Base-by-base conservation (phyloP, 92 coral and sea anemone species). In the Porites cylindrica region DNA sequence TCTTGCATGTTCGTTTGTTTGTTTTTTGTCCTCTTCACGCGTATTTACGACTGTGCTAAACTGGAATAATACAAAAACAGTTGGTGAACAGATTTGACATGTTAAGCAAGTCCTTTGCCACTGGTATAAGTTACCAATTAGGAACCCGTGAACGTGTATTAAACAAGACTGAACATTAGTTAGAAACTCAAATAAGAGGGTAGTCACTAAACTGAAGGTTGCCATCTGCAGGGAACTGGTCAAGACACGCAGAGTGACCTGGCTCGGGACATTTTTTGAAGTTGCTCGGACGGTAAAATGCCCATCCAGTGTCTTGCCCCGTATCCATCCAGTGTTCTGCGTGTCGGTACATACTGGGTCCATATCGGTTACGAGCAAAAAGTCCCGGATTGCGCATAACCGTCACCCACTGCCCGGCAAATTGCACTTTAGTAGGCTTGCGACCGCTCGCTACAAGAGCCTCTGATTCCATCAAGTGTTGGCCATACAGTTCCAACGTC, bases 311-410 rank as follows among this genome's bases (percentile, higher is more conserved):
- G 9, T 86, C 76, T 54, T 92, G 94, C 3, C 98, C 98, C 70
- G 64, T 26, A 20, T 95, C 99, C 98, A 95, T 92, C 99, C 99
- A 97, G 88, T 97, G 99, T 51, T 97, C 99, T 12, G 88, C 94
- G 66, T 97, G 99, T 7, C 95, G 93, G 79, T 90, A 95, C 65
- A 93, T 86, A 61, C 85, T 78, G 32, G 98, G 93, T 4, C 99
- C 99, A 80, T 97, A 97, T 66, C 99, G 97, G 83, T 97, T 97
- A 72, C 99, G 95, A 3, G 98, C 98, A 86, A 89, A 97, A 10
- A 97, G 96, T 8, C 99, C 99, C 53, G 99, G 99, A 89, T 97
- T 97, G 56, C 99, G 96, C 69, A 97, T 95, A 77, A 97, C 98
- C 18, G 90, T 95, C 7, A 97, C 99, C 98, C 96, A 91, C 66